Evolutionary conservation across 2,113 vertebrate species (phyloP).

Genomic region (Eptesicus fuscus): DNA sequence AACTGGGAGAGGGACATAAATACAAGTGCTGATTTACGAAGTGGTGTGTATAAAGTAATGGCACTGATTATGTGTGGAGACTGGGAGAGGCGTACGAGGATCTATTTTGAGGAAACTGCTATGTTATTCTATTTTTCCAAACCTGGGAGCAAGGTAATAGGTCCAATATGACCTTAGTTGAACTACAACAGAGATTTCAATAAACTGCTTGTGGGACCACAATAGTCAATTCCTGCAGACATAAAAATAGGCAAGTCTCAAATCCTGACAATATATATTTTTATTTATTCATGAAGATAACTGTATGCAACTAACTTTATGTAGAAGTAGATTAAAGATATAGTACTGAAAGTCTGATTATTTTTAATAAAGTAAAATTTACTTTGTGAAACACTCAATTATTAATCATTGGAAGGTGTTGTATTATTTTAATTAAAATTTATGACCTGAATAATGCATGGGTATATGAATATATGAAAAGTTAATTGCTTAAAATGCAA

Average conservation of each 20-base stretch:
- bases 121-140: neutral
- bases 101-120: neutral
- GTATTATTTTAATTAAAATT: constrained; percentile 59
- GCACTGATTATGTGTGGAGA: neutral
- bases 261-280: neutral
- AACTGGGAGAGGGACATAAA: neutral
- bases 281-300: neutral
- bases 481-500: constrained; percentile 46
- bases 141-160: neutral
- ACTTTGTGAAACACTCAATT: constrained; percentile 6
- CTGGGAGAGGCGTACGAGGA: neutral
- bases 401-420: constrained; percentile 30
- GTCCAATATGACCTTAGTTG: neutral
- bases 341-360: neutral
- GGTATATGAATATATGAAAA: neutral
- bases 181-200: neutral
- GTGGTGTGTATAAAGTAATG: neutral
- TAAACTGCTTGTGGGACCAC: neutral
- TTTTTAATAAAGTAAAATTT: constrained; percentile 43
- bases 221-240: neutral
- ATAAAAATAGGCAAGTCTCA: neutral
- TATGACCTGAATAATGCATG: constrained; percentile 39
- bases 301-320: neutral
- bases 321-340: neutral
- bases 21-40: constrained; percentile 20